Conservation (phyloP, 23 tunicate species). For the Halocynthia roretzi region DNA sequence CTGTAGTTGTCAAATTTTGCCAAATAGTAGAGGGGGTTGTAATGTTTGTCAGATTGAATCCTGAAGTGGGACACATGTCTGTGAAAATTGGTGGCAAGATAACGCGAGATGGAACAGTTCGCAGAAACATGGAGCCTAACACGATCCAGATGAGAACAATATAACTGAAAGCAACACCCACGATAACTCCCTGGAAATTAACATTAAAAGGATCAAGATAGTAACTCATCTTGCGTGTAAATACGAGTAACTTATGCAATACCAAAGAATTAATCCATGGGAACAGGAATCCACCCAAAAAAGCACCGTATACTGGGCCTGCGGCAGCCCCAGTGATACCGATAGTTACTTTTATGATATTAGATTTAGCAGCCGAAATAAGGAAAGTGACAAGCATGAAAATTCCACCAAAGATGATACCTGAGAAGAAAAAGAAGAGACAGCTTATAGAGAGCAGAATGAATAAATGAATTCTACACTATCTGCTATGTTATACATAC, state of each 20-base stretch:
- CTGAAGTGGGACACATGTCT: not conserved
- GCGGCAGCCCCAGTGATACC: slow-evolving; percentile 4
- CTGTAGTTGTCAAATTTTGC: too few relatives aligned
- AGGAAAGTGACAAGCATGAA: slow-evolving; percentile 5
- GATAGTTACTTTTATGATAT: not conserved
- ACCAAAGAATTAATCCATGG: slow-evolving; percentile 8
- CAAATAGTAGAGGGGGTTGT: too few relatives aligned
- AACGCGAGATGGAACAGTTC: slow-evolving; percentile 10
- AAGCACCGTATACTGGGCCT: slow-evolving; percentile 16
- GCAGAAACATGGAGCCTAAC: not conserved
- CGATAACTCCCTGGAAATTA: slow-evolving; percentile 4
- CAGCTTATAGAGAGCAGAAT: not conserved
- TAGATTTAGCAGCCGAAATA: not conserved
- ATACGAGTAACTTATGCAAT: too few relatives aligned
- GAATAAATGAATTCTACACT: not conserved
- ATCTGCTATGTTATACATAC: not conserved
- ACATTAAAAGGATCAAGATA: too few relatives aligned
- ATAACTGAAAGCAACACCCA: not conserved
- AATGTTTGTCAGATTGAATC: not conserved
- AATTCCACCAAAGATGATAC: not conserved
- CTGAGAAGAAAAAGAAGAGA: not conserved
- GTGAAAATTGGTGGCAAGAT: not conserved
- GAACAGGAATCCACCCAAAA: slow-evolving; percentile 1
- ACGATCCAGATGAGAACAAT: slow-evolving; percentile 9
- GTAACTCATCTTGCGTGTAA: too few relatives aligned